Base-by-base conservation (phyloP, 53 echinoderm and acorn worm species). In the Paelopatides confundens region DNA sequence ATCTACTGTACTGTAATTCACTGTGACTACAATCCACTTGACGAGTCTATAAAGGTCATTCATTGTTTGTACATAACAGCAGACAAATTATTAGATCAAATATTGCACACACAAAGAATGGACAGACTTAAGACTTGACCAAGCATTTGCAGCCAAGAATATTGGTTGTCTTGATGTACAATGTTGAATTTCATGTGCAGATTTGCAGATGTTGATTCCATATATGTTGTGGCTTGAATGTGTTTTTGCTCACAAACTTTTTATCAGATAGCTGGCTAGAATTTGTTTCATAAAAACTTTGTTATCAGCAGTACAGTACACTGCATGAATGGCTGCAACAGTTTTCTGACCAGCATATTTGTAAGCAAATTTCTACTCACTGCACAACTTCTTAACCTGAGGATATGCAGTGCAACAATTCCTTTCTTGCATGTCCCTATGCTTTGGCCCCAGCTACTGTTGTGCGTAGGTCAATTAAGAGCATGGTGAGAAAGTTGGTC, bases 111-210 rank as follows among this genome's bases (percentile, higher is more conserved):
- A n/a, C n/a, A n/a, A n/a, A n/a, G n/a, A n/a, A n/a, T n/a, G n/a
- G n/a, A n/a, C n/a, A n/a, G n/a, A n/a, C n/a, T n/a, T n/a, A n/a
- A n/a, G n/a, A n/a, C n/a, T n/a, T n/a, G n/a, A n/a, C n/a, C n/a
- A n/a, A n/a, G n/a, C n/a, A n/a, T n/a, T n/a, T n/a, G n/a, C n/a
- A n/a, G n/a, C n/a, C n/a, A n/a, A n/a, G n/a, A n/a, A n/a, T n/a
- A n/a, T 66, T 51, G 52, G 47, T 76, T 24, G 28, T 87, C 90
- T 81, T 90, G 90, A 65, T 84, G 40, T 6, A 11, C 40, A 8
- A 15, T 63, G 14, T 63, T 63, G 14, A 11, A 63, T 15, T 63
- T 63, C 63, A 11, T 15, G 14, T 63, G 63, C 14, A 63, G 17
- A 15, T 63, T 15, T 8, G 63, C 63, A 15, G 14, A 11, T 15